Percentiles rank a stretch among this genome's conserved stretches.
phyloP scores from a whole-genome alignment of 2,888 invertebrate genomes.

The Temnothorax rugatulus region DNA sequence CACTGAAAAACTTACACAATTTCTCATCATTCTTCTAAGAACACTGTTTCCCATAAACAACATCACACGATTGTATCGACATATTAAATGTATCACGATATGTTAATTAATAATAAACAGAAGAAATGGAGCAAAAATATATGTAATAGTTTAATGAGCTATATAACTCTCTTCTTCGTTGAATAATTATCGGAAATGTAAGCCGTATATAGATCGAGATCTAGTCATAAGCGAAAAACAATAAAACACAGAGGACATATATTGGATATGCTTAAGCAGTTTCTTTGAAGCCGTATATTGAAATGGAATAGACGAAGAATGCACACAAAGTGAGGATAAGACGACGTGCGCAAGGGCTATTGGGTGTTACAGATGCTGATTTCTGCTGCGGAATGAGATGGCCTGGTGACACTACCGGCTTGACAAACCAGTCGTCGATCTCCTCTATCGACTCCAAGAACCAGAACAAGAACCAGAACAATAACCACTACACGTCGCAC shows the following conservation, averaged over 20 bases:
- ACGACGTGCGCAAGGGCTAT: conserved; percentile 79
- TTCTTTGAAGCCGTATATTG: conserved; percentile 23
- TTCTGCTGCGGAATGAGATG: conserved; percentile 95
- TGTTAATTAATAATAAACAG: conserved; percentile 4
- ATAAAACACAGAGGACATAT: conserved; percentile 2
- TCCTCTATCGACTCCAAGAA: conserved; percentile 81
- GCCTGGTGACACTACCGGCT: conserved; percentile 90
- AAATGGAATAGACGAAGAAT: conserved; percentile 38
- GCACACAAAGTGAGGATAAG: conserved; percentile 67
- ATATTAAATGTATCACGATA: conserved; percentile 18
- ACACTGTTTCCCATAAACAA: conserved; percentile 26
- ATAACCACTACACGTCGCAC: conserved; percentile 85
- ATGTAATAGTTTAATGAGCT: background rate
- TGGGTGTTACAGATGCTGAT: conserved; percentile 94
- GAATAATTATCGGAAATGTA: conserved; percentile 14
- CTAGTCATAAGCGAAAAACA: background rate
- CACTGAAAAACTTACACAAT: conserved; percentile 52
- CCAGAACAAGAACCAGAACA: conserved; percentile 85
- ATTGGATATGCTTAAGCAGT: background rate
- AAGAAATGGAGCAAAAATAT: background rate
- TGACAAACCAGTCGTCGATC: conserved; percentile 83
- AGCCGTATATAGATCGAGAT: conserved; percentile 19
- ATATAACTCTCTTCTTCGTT: background rate
- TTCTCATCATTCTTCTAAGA: conserved; percentile 38
- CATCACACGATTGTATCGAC: conserved; percentile 27